A percentile compares a stretch with the other conserved stretches of the same genome.
Evolutionary conservation across 2,113 vertebrate species (phyloP).

Genomic region (Hyperopisus bebe): DNA sequence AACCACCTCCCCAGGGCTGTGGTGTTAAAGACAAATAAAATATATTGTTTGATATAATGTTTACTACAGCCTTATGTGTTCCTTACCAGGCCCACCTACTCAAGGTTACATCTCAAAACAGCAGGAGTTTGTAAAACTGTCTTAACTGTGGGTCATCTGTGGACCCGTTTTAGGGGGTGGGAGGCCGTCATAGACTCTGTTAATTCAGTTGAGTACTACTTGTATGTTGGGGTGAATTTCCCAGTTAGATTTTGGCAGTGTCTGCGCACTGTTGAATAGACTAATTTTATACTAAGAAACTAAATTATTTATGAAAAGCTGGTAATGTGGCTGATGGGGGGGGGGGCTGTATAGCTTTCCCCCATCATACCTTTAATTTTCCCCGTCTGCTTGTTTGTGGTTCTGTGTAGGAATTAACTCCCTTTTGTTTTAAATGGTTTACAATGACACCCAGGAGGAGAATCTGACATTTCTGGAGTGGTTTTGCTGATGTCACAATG

Average conservation of each 20-base stretch:
- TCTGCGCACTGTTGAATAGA: neutral
- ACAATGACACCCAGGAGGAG: neutral
- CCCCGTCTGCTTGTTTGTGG: neutral
- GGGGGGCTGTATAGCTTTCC: neutral
- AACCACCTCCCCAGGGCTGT: slow-evolving; percentile 89
- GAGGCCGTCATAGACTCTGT: neutral
- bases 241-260: neutral
- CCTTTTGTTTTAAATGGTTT: neutral
- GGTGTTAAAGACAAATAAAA: slow-evolving; percentile 99
- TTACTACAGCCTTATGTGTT: slow-evolving; percentile 40
- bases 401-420: neutral
- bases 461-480: neutral
- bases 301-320: neutral
- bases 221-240: neutral
- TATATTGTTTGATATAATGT: slow-evolving; percentile 98
- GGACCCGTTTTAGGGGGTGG: neutral
- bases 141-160: neutral
- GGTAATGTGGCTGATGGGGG: neutral
- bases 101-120: neutral
- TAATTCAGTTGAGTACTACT: neutral
- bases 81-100: slow-evolving; percentile 20
- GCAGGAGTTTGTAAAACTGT: neutral
- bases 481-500: neutral
- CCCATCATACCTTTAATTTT: neutral
- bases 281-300: slow-evolving; percentile 1